Evolutionary conservation across 2,113 vertebrate genomes (phyloP).

Genomic region (Brienomyrus longianalis): DNA sequence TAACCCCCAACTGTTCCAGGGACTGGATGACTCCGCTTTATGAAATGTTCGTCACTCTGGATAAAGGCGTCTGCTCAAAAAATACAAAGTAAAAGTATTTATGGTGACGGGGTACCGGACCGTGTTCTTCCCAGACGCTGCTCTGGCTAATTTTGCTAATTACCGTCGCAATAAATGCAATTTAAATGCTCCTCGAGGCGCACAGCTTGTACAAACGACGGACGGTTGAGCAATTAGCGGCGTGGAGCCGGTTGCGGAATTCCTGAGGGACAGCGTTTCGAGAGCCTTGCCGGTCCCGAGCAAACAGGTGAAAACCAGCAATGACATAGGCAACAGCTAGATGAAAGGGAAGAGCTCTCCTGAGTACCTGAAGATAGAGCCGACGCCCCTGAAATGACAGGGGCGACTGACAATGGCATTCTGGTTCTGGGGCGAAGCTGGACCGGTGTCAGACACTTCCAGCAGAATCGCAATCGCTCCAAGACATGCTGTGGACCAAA

Average conservation of each 20-base stretch:
- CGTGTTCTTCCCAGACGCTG: slow-evolving; percentile 22
- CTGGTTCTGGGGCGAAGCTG: not conserved
- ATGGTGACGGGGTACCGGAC: slow-evolving; percentile 19
- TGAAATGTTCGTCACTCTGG: not conserved
- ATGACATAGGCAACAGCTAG: not conserved
- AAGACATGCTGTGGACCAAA: not conserved
- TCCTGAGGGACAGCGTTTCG: not conserved
- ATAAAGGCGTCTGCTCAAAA: not conserved
- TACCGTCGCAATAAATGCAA: slow-evolving; percentile 23
- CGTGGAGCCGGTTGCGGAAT: not conserved
- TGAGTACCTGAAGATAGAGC: not conserved
- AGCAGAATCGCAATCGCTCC: not conserved
- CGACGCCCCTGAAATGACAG: not conserved
- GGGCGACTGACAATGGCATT: not conserved
- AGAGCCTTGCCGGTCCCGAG: not conserved
- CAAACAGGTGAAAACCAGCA: not conserved
- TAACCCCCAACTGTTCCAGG: not conserved
- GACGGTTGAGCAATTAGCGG: not conserved
- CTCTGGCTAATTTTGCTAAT: slow-evolving; percentile 34
- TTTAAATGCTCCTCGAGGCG: slow-evolving; percentile 22
- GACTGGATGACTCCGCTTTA: not conserved
- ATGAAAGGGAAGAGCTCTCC: not conserved
- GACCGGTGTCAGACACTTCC: not conserved
- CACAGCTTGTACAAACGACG: not conserved
- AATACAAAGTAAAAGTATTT: slow-evolving; percentile 4